A percentile compares a stretch with the other conserved stretches of the same genome.
phyloP scores from a whole-genome alignment of 2,797 vertebrate genomes.

The Acanthurus leucopareius region DNA sequence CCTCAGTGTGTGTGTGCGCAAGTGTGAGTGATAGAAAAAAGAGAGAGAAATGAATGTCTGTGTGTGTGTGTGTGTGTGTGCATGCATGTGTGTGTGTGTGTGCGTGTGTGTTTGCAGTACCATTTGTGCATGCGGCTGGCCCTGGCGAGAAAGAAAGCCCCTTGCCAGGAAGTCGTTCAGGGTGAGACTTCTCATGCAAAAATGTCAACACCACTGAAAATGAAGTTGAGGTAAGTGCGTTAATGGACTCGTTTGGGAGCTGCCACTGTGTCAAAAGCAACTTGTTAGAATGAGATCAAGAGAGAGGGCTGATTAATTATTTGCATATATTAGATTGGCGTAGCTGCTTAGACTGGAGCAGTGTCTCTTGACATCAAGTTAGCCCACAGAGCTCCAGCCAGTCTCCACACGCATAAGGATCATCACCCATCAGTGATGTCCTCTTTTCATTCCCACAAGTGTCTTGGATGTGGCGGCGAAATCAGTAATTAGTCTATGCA shows the following conservation, averaged over 20 bases:
- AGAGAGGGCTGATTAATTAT: conserved; percentile 70
- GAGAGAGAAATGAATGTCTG: background rate
- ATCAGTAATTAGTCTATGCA: conserved; percentile 22
- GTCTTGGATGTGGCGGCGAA: conserved; percentile 14
- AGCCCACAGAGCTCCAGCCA: conserved; percentile 39
- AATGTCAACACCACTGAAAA: conserved; percentile 70
- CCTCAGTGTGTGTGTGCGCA: background rate
- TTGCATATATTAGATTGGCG: conserved; percentile 74
- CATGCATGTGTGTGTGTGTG: background rate
- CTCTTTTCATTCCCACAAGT: conserved; percentile 21
- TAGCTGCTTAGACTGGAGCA: conserved; percentile 43
- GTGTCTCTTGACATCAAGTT: conserved; percentile 56
- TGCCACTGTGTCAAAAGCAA: conserved; percentile 75
- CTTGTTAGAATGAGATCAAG: conserved; percentile 74
- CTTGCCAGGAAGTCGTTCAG: conserved; percentile 19
- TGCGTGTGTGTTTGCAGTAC: background rate
- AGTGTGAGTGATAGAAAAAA: background rate
- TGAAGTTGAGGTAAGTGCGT: conserved; percentile 62
- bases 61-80: background rate
- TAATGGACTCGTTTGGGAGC: conserved; percentile 76
- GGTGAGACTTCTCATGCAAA: conserved; percentile 54
- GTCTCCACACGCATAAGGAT: conserved; percentile 36
- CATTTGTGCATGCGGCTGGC: background rate
- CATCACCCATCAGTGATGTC: conserved; percentile 37
- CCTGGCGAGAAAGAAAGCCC: conserved; percentile 14